These are phyloP conservation scores for Drosophila chauvacae DNA, from an alignment of 1,140 invertebrate species.

Conservation along the genomic window DNA sequence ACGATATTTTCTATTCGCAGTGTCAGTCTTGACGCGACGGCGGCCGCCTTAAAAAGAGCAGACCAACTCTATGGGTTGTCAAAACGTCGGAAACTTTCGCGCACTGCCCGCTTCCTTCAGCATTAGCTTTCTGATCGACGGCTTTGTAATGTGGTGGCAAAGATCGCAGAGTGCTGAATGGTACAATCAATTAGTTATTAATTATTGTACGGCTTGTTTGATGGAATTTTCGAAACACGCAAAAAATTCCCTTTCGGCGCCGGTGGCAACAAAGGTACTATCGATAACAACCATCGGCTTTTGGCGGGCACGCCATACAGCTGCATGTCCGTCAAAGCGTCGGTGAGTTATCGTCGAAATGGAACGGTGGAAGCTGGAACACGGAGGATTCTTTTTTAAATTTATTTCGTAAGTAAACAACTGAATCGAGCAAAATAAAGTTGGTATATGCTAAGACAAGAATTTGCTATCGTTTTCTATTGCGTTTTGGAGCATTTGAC, in stretches of 20 bases:
- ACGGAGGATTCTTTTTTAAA: no score
- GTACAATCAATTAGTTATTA: neutral
- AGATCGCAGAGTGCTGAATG: neutral
- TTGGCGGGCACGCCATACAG: slow-evolving; percentile 27
- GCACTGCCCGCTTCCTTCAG: neutral
- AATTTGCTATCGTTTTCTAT: no score
- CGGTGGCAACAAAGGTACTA: slow-evolving; percentile 12
- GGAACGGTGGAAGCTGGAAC: no score
- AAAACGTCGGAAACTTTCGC: slow-evolving; percentile 29
- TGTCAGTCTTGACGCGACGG: slow-evolving; percentile 71
- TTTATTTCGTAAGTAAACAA: no score
- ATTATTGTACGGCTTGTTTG: neutral
- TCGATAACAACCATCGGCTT: slow-evolving; percentile 15
- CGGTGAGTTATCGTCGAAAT: no score
- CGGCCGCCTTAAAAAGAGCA: slow-evolving; percentile 76
- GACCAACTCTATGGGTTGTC: slow-evolving; percentile 73
- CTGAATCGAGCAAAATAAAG: no score
- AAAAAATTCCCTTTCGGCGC: neutral
- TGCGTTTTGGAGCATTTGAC: no score
- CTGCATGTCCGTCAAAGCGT: neutral
- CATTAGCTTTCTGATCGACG: neutral
- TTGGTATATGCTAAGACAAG: no score
- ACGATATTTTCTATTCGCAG: slow-evolving; percentile 53
- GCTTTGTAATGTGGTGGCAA: no score
- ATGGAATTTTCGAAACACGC: neutral